Percentiles rank a stretch among this genome's conserved stretches.
These are phyloP conservation scores for Pempheris klunzingeri DNA, from an alignment of 2,797 vertebrate species.

Conservation along the genomic window DNA sequence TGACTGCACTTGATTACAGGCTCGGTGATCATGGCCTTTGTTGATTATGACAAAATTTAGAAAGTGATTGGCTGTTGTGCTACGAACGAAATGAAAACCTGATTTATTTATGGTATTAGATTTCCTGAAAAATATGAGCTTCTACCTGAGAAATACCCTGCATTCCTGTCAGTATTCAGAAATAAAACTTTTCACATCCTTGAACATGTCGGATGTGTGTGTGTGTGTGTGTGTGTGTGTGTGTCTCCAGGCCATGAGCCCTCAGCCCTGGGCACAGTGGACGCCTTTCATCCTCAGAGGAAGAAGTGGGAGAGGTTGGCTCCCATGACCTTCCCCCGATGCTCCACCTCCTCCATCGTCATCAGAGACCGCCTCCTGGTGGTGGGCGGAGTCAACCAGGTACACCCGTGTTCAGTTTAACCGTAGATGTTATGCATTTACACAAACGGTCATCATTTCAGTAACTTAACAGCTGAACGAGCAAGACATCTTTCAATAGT, in stretches of 20 bases:
- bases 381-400: slow-evolving; percentile 93
- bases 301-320: slow-evolving; percentile 94
- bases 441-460: not conserved
- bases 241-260: slow-evolving; percentile 93
- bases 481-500: not conserved
- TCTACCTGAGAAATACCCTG: not conserved
- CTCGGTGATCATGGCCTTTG: not conserved
- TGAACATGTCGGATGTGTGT: not conserved
- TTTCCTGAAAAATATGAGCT: not conserved
- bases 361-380: slow-evolving; percentile 93
- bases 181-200: not conserved
- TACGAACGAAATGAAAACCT: too few species aligned
- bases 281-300: slow-evolving; percentile 93
- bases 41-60: too few species aligned
- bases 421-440: not conserved
- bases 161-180: not conserved
- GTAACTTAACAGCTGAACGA: not conserved
- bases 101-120: not conserved
- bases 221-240: not conserved
- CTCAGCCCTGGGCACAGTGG: slow-evolving; percentile 91
- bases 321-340: slow-evolving; percentile 93
- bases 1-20: not conserved
- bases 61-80: not conserved
- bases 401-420: slow-evolving; percentile 11
- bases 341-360: slow-evolving; percentile 93